Base-by-base conservation (phyloP, 2,888 invertebrate species). In the Nymphalis c-album region DNA sequence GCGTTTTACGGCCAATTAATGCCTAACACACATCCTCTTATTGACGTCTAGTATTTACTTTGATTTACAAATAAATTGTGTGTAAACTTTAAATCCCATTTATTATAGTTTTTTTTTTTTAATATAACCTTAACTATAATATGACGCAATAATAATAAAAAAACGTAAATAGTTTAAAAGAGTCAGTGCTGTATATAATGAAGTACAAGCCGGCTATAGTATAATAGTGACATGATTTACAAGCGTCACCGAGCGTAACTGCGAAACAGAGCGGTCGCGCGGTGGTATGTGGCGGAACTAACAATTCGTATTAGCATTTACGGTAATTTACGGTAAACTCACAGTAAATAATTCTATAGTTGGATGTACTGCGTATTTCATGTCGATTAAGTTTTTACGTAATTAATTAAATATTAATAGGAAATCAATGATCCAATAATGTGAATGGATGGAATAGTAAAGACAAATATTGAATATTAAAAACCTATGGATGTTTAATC, bases 271-370 rank as follows among this genome's bases (percentile, higher is more conserved):
- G 77, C 80, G 78, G 69, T 73, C 71, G 77, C 77, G 76, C 77
- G 76, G 75, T 73, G 76, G 76, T 80, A 85, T 85, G 85, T 88
- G 79, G 88, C 87, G 91, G 90, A 90, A 91, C 89, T 89, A 90
- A 91, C 80, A 73, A 84, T 81, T 73, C 74, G 73, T 80, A 85
- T 86, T 87, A 88, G 77, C 82, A 81, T 86, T 85, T 87, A 88
- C 88, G 82, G 88, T 85, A 86, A 77, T 83, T 76, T 80, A 81
- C 83, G 80, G 84, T 85, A 64, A 63, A 65, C 62, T 47, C 20
- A 40, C 63, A 60, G 64, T 65, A 85, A 83, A 80, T 76, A 73
- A 79, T 81, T 80, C 74, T 74, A 51, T 67, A 64, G 66, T 60
- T 78, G 74, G 74, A 77, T 77, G 77, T 77, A 77, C 72, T 77